Conservation (phyloP, 2,888 invertebrate genomes). For the Selenia dentaria region DNA sequence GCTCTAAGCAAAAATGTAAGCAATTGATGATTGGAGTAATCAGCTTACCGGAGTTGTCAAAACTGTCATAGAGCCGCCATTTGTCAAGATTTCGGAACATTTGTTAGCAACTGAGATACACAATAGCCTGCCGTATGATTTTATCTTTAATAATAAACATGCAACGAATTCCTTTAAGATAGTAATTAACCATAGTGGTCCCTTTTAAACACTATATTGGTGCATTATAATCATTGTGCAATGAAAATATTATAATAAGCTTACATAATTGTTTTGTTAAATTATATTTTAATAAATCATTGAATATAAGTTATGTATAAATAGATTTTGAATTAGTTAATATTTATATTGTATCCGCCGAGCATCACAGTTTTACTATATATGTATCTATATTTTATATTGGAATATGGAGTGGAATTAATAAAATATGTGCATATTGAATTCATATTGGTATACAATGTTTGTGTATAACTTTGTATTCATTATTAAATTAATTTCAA, state of each 20-base stretch:
- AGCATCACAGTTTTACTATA: background rate
- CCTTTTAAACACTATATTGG: constrained; percentile 31
- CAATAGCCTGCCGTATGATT: no score
- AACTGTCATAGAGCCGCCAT: no score
- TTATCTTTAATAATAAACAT: no score
- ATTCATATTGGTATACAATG: no score
- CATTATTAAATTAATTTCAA: constrained; percentile 34
- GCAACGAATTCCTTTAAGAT: constrained; percentile 5
- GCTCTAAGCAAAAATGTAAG: no score
- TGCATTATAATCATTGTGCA: constrained; percentile 58
- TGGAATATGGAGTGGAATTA: no score
- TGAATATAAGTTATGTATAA: background rate
- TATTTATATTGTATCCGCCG: background rate
- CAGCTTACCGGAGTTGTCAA: no score
- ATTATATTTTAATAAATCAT: background rate
- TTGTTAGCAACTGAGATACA: no score
- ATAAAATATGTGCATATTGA: background rate
- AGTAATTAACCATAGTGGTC: constrained; percentile 7
- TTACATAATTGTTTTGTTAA: background rate
- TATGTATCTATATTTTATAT: no score
- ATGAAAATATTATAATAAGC: constrained; percentile 30
- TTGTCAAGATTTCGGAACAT: no score
- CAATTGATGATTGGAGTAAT: no score
- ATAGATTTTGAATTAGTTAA: constrained; percentile 6
- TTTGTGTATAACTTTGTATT: no score